A percentile compares a stretch with the other conserved stretches of the same genome.
Conservation (phyloP, 2,888 invertebrate genomes). For the Chrysolina haemoptera region DNA sequence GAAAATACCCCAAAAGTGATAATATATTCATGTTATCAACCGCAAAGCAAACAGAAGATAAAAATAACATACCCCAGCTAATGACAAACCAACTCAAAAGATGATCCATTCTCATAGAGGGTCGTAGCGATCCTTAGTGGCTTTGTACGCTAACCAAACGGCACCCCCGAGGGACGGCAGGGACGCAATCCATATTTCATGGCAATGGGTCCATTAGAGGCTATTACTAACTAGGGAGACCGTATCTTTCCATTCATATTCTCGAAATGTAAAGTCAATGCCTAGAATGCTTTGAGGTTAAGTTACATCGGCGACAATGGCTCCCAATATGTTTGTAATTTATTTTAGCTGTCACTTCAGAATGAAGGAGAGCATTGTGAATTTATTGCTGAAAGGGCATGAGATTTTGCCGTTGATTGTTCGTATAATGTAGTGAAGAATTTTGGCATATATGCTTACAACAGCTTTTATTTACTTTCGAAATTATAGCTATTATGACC, state of each 20-base stretch:
- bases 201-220: conserved; percentile 67
- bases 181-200: conserved; percentile 66
- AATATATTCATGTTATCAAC: neutral
- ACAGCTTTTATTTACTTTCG: conserved; percentile 14
- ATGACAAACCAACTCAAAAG: conserved; percentile 11
- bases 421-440: conserved; percentile 27
- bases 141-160: conserved; percentile 53
- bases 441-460: conserved; percentile 16
- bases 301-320: conserved; percentile 64
- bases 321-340: conserved; percentile 66
- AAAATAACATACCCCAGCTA: neutral
- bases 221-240: conserved; percentile 65
- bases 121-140: conserved; percentile 38
- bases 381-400: conserved; percentile 50
- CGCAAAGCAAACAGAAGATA: neutral
- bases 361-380: conserved; percentile 45
- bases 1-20: neutral
- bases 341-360: conserved; percentile 61
- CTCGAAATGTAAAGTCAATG: conserved; percentile 58
- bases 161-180: conserved; percentile 61
- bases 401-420: conserved; percentile 37
- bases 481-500: neutral
- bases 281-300: conserved; percentile 64
- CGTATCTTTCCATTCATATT: conserved; percentile 58
- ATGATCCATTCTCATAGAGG: conserved; percentile 20